These are phyloP conservation scores for Chironomus riparius DNA, from an alignment of 2,888 invertebrate species.

Conservation along the genomic window DNA sequence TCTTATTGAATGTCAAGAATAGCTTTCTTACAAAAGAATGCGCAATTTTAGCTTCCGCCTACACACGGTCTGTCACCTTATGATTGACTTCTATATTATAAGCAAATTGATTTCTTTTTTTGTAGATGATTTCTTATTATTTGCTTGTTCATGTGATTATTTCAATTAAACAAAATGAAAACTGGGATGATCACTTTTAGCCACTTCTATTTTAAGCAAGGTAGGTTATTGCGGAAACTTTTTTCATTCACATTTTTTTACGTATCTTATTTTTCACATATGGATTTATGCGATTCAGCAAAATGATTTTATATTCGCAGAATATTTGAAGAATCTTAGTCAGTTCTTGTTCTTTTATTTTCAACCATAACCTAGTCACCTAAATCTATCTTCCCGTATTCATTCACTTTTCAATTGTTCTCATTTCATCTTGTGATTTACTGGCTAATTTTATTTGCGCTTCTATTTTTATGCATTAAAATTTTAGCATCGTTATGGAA, in stretches of 20 bases:
- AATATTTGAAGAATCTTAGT: too few species aligned
- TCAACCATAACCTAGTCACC: neutral
- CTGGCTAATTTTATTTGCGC: neutral
- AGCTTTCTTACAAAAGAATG: neutral
- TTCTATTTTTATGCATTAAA: neutral
- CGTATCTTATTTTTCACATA: too few species aligned
- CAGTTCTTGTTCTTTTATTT: neutral
- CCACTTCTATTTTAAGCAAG: too few species aligned
- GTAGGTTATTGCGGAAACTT: too few species aligned
- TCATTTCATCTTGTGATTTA: neutral
- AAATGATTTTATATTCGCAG: too few species aligned
- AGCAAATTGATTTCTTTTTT: constrained; percentile 20
- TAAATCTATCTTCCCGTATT: neutral
- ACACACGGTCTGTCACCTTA: neutral
- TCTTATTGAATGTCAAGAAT: too few species aligned
- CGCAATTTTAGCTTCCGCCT: neutral
- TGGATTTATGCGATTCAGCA: too few species aligned
- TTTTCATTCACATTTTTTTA: too few species aligned
- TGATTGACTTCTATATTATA: constrained; percentile 4
- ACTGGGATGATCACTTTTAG: too few species aligned
- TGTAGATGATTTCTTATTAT: neutral
- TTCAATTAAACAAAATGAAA: too few species aligned
- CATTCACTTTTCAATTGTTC: neutral
- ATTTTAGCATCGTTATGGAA: neutral
- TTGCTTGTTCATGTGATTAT: too few species aligned